Percentiles rank a stretch among this genome's conserved stretches.
Evolutionary conservation across 2,888 invertebrate genomes (phyloP).

Genomic region (Cyrtodaria siliqua): DNA sequence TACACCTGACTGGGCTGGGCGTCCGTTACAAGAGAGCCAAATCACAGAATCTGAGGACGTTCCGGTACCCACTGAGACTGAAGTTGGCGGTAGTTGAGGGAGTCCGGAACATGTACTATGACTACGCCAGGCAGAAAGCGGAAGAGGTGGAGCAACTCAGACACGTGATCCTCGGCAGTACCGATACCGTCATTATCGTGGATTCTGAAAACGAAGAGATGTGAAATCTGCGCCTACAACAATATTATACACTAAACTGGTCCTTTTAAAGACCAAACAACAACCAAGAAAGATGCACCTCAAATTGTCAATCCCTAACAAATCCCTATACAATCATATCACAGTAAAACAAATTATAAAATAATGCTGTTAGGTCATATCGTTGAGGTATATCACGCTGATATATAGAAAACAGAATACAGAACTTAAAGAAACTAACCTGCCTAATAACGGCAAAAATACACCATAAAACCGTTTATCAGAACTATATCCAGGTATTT

Average conservation of each 20-base stretch:
- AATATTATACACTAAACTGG: constrained; percentile 26
- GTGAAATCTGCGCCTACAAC: too few relatives aligned
- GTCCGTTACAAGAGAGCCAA: constrained; percentile 72
- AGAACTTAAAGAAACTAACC: too few relatives aligned
- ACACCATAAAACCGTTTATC: too few relatives aligned
- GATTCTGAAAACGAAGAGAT: too few relatives aligned
- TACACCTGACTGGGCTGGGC: constrained; percentile 59
- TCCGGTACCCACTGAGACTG: constrained; percentile 75
- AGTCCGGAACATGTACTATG: constrained; percentile 64
- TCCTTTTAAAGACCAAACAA: constrained; percentile 60
- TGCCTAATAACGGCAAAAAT: too few relatives aligned
- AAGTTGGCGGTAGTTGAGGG: constrained; percentile 72
- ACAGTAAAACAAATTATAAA: too few relatives aligned
- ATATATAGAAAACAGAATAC: too few relatives aligned
- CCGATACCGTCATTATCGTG: not conserved
- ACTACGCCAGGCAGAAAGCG: constrained; percentile 60
- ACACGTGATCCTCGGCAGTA: not conserved
- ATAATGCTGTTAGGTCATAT: too few relatives aligned
- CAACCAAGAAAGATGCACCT: constrained; percentile 23
- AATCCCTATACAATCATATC: too few relatives aligned
- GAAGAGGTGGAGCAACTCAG: constrained; percentile 36
- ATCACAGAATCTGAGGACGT: constrained; percentile 65
- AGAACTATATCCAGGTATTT: too few relatives aligned
- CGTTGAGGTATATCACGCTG: too few relatives aligned
- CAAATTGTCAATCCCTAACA: constrained; percentile 34